Evolutionary conservation across 2,888 invertebrate genomes (phyloP), one percentile per base, ranked within the genome.

Genomic region (Morpho helenor): DNA sequence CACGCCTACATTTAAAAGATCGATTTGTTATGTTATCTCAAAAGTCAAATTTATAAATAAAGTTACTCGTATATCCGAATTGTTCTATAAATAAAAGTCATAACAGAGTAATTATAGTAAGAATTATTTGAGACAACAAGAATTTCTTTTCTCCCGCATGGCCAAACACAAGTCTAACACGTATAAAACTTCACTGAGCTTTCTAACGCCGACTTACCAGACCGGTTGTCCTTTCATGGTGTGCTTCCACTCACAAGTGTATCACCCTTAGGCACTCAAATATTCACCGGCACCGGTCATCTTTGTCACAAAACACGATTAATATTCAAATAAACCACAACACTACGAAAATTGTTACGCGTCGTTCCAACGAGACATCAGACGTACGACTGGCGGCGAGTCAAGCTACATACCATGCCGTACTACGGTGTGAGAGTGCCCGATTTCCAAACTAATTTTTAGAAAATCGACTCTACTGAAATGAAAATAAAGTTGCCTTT

Each of bases 151-250:
- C 52, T 52, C 57, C 44, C 52, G 52, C 52, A 56, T 16, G 43
- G 52, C n/a, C 49, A 31, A 52, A 49, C 48, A 48, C 52, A 45
- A 44, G 43, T 7, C 41, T 43, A 51, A 54, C 47, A 46, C 53
- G 50, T 53, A 51, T 56, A 52, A 22, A 40, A 47, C 53, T 50
- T 61, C 56, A 61, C 62, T 59, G 56, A 62, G 76, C 76, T 80
- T 77, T 77, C 77, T 77, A 76, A 67, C 75, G 68, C 59, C 69
- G 68, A 81, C 88, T 90, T 80, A 90, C 89, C 89, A 90, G 85
- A 90, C 89, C 87, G 90, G 89, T 87, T 87, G 87, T 70, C 87
- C 90, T 84, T 87, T 88, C 89, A 90, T 89, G 79, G 78, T 74
- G 67, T 71, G 72, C 60, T 80, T 31, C 75, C 75, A 83, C 72